Conservation (phyloP, 2,888 invertebrate species). For the Polydrusus cervinus region DNA sequence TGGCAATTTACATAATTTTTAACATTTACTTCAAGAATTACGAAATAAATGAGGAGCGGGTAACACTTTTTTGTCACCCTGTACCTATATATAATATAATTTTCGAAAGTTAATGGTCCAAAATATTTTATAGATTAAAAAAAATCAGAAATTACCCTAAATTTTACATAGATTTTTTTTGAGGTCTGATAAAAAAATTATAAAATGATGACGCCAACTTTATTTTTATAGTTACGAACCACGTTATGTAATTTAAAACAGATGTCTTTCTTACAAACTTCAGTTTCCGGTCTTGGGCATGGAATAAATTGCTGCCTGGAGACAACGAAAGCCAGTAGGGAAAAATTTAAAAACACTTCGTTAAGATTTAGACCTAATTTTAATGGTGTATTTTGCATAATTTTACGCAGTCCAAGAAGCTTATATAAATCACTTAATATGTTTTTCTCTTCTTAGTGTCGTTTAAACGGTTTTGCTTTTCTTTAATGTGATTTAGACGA, state of each 20-base stretch:
- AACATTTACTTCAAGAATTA: no score
- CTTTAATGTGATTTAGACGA: background rate
- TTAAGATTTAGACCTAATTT: constrained; percentile 16
- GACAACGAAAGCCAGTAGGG: constrained; percentile 11
- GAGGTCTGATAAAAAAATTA: no score
- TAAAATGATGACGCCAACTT: background rate
- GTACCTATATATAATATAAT: no score
- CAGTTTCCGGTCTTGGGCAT: constrained; percentile 13
- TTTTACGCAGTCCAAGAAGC: constrained; percentile 21
- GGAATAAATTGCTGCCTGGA: constrained; percentile 22
- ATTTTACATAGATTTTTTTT: no score
- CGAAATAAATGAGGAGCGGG: no score
- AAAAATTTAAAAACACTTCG: constrained; percentile 21
- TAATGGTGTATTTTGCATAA: constrained; percentile 39
- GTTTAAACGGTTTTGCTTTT: constrained; percentile 9
- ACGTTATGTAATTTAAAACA: constrained; percentile 2
- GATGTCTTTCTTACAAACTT: constrained; percentile 1
- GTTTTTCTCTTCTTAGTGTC: constrained; percentile 23
- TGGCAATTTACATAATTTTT: no score
- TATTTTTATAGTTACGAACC: background rate
- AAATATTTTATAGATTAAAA: no score
- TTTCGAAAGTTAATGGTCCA: no score
- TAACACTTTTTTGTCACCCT: no score
- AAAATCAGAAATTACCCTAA: no score
- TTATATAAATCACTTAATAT: constrained; percentile 35